A percentile compares a stretch with the other conserved stretches of the same genome.
phyloP scores from a whole-genome alignment of 2,888 invertebrate genomes.

The Laspeyria flexula region DNA sequence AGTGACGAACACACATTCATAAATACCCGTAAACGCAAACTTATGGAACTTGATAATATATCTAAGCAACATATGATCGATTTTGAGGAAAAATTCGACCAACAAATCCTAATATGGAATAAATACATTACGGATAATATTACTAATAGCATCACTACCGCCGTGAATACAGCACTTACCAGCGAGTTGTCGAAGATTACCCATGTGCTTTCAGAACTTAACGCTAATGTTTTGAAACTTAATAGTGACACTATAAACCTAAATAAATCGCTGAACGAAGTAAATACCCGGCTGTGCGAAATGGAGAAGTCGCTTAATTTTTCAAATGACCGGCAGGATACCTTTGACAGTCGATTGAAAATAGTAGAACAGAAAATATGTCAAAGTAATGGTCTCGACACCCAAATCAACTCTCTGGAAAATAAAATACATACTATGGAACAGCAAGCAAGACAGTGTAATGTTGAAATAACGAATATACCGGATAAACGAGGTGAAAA shows the following conservation, averaged over 20 bases:
- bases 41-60: neutral
- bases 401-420: neutral
- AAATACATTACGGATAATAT: neutral
- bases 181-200: neutral
- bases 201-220: neutral
- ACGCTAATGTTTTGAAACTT: neutral
- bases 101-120: neutral
- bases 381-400: neutral
- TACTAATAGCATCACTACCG: neutral
- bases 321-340: neutral
- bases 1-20: no score
- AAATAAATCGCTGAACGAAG: neutral
- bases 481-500: neutral
- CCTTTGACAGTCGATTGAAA: neutral
- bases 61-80: neutral
- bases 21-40: neutral
- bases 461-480: neutral
- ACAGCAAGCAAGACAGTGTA: no score
- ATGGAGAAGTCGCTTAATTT: neutral
- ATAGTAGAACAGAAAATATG: neutral
- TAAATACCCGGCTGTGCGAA: neutral
- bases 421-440: neutral
- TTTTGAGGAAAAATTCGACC: neutral
- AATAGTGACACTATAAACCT: neutral
- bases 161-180: neutral